Conservation (phyloP, 2,797 vertebrate genomes). For the Hypotaenidia okinawae region DNA sequence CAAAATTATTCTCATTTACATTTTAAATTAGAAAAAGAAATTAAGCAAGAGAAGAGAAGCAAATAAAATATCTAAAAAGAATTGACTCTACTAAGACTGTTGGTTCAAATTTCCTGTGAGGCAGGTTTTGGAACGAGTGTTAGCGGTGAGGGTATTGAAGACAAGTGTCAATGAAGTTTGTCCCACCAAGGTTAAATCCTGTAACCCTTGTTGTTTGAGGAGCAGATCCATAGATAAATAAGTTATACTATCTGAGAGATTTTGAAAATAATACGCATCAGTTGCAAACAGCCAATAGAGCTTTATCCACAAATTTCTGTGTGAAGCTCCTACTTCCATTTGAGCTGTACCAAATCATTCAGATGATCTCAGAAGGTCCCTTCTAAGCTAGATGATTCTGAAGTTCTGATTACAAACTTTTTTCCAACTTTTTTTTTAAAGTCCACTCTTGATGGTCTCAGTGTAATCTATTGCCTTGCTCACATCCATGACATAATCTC, state of each 20-base stretch:
- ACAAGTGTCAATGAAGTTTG: background rate
- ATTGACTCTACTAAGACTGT: background rate
- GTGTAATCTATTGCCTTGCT: background rate
- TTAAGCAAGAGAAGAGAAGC: background rate
- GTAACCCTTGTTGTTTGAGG: background rate
- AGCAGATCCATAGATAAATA: background rate
- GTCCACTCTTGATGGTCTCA: background rate
- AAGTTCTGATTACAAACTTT: background rate
- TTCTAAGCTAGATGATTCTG: background rate
- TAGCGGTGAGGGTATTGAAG: background rate
- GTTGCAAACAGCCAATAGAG: background rate
- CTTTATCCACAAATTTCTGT: background rate
- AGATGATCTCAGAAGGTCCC: background rate
- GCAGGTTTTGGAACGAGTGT: background rate
- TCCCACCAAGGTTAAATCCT: background rate
- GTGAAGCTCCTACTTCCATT: background rate
- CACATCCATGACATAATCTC: background rate
- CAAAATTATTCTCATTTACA: background rate
- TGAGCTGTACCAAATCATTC: background rate
- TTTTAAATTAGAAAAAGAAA: background rate
- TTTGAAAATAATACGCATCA: background rate
- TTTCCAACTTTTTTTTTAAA: background rate
- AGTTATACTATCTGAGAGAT: background rate
- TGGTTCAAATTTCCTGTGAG: background rate
- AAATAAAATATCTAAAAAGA: background rate